phyloP scores from a whole-genome alignment of 2,113 vertebrate genomes.

The Vulpes ferrilata region DNA sequence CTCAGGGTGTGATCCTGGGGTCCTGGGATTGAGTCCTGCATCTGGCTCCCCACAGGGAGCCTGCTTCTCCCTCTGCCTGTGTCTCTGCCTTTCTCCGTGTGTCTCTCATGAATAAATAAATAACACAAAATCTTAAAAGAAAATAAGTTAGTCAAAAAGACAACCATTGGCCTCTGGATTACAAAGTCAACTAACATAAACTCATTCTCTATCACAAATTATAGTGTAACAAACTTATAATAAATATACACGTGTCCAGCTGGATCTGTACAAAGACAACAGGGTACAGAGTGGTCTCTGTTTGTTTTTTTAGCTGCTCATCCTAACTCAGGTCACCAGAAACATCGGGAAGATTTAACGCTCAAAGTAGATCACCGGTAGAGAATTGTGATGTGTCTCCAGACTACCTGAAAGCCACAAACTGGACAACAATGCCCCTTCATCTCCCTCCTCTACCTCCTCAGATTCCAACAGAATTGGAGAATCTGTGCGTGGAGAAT shows the following conservation, averaged over 20 bases:
- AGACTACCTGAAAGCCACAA: background rate
- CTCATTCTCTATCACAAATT: background rate
- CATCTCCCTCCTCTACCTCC: background rate
- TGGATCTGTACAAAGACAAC: background rate
- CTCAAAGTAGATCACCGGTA: too few species aligned
- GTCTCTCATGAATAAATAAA: too few species aligned
- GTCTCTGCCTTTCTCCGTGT: too few species aligned
- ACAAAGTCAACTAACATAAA: background rate
- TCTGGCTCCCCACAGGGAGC: too few species aligned
- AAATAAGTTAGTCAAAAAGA: too few species aligned
- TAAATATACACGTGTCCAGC: background rate
- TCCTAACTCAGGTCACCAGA: background rate
- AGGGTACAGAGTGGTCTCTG: too few species aligned
- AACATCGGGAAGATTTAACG: background rate
- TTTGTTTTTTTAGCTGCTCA: background rate
- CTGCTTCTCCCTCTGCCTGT: too few species aligned
- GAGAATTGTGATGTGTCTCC: background rate
- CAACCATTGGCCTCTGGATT: background rate
- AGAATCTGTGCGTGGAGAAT: background rate
- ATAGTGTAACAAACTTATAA: background rate
- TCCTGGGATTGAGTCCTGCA: too few species aligned
- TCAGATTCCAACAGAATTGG: background rate
- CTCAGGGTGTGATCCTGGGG: too few species aligned
- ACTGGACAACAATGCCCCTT: background rate
- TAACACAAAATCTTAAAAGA: too few species aligned